A percentile compares a stretch with the other conserved stretches of the same genome.
These are phyloP conservation scores for Anas georgica DNA, from an alignment of 2,797 vertebrate genomes.

Conservation along the genomic window DNA sequence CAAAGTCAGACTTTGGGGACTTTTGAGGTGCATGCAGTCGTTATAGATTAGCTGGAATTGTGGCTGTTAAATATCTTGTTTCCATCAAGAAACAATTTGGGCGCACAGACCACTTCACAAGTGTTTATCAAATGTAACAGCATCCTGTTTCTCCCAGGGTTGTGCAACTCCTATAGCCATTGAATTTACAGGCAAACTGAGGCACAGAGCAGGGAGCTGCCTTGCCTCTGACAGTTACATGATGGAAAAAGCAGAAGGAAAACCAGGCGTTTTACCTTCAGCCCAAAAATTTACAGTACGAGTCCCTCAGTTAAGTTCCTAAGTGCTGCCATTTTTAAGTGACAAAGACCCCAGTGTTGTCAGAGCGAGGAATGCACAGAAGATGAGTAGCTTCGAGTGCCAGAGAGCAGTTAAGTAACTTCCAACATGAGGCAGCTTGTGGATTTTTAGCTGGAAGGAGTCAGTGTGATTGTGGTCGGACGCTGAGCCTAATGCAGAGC, in stretches of 20 bases:
- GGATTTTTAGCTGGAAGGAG: slow-evolving; percentile 52
- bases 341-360: slow-evolving; percentile 27
- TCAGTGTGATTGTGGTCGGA: slow-evolving; percentile 20
- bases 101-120: background rate
- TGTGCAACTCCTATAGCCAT: background rate
- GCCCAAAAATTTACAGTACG: background rate
- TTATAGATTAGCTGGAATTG: background rate
- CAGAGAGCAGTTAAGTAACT: slow-evolving; percentile 38
- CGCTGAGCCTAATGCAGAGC: background rate
- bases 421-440: background rate
- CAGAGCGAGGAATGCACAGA: background rate
- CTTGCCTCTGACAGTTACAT: background rate
- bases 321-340: background rate
- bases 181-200: background rate
- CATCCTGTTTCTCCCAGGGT: background rate
- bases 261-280: background rate
- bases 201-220: background rate
- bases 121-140: background rate
- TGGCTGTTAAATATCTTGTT: background rate
- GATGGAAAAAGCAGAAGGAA: background rate
- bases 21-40: background rate
- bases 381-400: slow-evolving; percentile 34
- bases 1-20: background rate
- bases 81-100: background rate
- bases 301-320: background rate